These are phyloP conservation scores for Papilio elwesi DNA, from an alignment of 2,888 invertebrate species.

Conservation along the genomic window DNA sequence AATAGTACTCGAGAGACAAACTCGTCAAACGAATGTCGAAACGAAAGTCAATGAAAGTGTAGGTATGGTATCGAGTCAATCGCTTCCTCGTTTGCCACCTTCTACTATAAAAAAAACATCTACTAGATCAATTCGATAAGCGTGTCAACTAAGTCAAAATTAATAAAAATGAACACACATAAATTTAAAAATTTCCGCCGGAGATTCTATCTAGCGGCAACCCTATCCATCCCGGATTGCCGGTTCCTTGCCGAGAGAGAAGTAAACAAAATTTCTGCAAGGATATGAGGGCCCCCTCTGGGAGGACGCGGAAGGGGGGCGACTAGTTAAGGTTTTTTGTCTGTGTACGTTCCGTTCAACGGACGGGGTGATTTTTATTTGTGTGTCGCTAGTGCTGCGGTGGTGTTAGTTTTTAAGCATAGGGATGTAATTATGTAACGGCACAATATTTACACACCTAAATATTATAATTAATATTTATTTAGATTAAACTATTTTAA, in stretches of 20 bases:
- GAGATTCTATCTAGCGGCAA: conserved; percentile 8
- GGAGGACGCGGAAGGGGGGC: conserved; percentile 42
- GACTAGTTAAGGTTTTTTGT: conserved; percentile 80
- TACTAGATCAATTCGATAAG: no score
- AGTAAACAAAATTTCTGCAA: conserved; percentile 84
- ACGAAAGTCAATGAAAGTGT: no score
- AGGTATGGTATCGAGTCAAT: no score
- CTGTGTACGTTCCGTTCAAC: conserved; percentile 57
- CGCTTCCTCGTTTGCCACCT: no score
- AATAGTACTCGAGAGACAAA: no score
- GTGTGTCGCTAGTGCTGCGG: conserved; percentile 54
- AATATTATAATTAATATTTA: not conserved
- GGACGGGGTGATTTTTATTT: conserved; percentile 63
- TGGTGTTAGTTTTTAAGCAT: conserved; percentile 44
- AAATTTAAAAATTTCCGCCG: not conserved
- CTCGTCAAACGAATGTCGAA: no score
- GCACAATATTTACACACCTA: not conserved
- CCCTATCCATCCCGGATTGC: conserved; percentile 57
- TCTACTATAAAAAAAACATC: no score
- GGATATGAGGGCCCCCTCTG: conserved; percentile 72
- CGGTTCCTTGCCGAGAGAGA: conserved; percentile 78
- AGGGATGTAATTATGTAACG: conserved; percentile 26
- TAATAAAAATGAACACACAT: no score
- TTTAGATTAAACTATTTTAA: no score
- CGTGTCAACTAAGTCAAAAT: no score